phyloP scores from a whole-genome alignment of 2,797 vertebrate genomes.

The Anguilla anguilla region DNA sequence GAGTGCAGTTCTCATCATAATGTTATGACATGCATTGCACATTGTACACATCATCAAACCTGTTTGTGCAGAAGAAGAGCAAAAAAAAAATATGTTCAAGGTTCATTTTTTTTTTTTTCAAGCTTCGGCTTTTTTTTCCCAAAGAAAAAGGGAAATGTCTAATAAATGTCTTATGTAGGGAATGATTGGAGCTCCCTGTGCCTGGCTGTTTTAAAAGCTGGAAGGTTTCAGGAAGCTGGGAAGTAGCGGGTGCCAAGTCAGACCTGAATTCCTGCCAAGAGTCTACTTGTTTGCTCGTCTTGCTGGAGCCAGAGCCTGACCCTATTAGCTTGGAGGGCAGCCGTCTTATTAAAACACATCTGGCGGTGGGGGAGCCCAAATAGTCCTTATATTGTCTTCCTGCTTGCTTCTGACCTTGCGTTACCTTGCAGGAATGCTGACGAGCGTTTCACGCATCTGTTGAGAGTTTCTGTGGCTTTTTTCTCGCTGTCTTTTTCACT shows the following conservation, averaged over 20 bases:
- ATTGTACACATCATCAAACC: not conserved
- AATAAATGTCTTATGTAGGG: slow-evolving; percentile 78
- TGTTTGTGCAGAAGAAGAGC: slow-evolving; percentile 8
- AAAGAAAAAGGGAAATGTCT: slow-evolving; percentile 77
- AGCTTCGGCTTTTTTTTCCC: slow-evolving; percentile 56
- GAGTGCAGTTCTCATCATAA: not conserved
- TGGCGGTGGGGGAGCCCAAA: slow-evolving; percentile 86
- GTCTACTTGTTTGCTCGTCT: slow-evolving; percentile 95
- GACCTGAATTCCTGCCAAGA: slow-evolving; percentile 90
- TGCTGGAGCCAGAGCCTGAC: slow-evolving; percentile 98
- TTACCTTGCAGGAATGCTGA: slow-evolving; percentile 90
- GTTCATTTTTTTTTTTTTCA: slow-evolving; percentile 26
- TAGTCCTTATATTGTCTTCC: slow-evolving; percentile 87
- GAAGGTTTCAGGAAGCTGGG: slow-evolving; percentile 81
- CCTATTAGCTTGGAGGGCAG: slow-evolving; percentile 96
- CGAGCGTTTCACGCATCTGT: slow-evolving; percentile 62
- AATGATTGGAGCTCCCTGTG: slow-evolving; percentile 54
- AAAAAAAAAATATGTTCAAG: slow-evolving; percentile 20
- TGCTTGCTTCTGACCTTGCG: slow-evolving; percentile 80
- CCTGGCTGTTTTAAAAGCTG: slow-evolving; percentile 56
- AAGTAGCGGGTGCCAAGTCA: slow-evolving; percentile 83
- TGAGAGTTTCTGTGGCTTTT: slow-evolving; percentile 50
- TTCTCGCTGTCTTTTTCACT: slow-evolving; percentile 69
- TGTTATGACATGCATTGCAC: no score
- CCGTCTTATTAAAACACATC: slow-evolving; percentile 96